phyloP scores from a whole-genome alignment of 1,140 invertebrate genomes.

The Pseudoatta argentina region DNA sequence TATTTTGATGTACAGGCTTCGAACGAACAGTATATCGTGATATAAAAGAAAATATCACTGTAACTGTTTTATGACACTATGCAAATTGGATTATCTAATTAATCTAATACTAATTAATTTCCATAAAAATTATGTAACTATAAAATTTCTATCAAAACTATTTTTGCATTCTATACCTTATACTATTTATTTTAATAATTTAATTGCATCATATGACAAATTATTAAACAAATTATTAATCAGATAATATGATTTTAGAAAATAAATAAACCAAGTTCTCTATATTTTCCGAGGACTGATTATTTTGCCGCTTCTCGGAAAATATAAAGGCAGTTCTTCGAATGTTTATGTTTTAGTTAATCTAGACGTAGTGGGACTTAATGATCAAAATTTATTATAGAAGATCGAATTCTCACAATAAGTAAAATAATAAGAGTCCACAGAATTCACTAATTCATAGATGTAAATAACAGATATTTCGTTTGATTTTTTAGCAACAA shows the following conservation, averaged over 20 bases:
- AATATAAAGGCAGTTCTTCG: not conserved
- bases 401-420: not conserved
- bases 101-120: conserved; percentile 22
- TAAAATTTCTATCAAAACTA: conserved; percentile 17
- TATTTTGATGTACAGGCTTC: conserved; percentile 11
- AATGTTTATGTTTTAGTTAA: not conserved
- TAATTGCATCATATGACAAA: not conserved
- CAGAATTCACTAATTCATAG: not conserved
- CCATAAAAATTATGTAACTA: conserved; percentile 22
- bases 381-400: not conserved
- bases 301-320: not conserved
- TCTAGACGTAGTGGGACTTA: not conserved
- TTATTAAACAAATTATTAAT: conserved; percentile 8
- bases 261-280: not conserved
- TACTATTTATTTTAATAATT: not conserved
- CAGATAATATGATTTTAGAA: not conserved
- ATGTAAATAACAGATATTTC: not conserved
- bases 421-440: not conserved
- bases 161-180: not conserved
- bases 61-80: not conserved
- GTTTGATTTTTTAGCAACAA: not conserved
- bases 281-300: not conserved
- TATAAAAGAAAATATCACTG: not conserved
- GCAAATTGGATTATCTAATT: conserved; percentile 18
- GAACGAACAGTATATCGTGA: not conserved